These are phyloP conservation scores for Pholis gunnellus DNA, from an alignment of 2,113 vertebrate genomes.

Conservation along the genomic window DNA sequence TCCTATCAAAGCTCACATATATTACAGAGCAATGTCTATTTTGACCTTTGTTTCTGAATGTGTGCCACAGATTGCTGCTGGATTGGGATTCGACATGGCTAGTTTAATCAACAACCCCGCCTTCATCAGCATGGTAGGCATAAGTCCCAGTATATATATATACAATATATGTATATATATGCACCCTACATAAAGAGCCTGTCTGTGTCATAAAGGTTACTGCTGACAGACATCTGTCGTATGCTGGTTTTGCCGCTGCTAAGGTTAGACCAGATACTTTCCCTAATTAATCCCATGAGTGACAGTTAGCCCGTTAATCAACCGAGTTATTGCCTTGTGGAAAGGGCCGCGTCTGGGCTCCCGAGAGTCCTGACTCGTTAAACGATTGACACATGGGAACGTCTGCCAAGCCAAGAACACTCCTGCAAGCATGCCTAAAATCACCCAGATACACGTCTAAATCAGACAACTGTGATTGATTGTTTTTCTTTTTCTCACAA, in stretches of 20 bases:
- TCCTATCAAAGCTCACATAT: no score
- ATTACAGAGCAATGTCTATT: neutral
- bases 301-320: constrained; percentile 33
- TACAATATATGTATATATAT: neutral
- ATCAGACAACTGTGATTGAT: neutral
- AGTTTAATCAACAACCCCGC: constrained; percentile 99
- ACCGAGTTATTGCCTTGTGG: constrained; percentile 12
- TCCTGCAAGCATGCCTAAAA: constrained; percentile 21
- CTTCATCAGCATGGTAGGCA: constrained; percentile 98
- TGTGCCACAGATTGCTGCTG: constrained; percentile 88
- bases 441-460: constrained; percentile 13
- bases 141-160: neutral
- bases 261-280: constrained; percentile 13
- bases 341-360: neutral
- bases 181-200: neutral
- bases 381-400: constrained; percentile 29
- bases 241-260: constrained; percentile 22
- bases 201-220: neutral
- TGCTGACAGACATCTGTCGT: constrained; percentile 17
- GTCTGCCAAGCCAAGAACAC: constrained; percentile 28
- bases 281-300: constrained; percentile 34
- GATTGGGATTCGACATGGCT: constrained; percentile 97
- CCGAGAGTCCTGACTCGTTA: constrained; percentile 14
- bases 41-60: constrained; percentile 7
- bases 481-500: neutral